Percentiles rank a stretch among this genome's conserved stretches.
Evolutionary conservation across 2,888 invertebrate species (phyloP).

Genomic region (Mythimna impura): DNA sequence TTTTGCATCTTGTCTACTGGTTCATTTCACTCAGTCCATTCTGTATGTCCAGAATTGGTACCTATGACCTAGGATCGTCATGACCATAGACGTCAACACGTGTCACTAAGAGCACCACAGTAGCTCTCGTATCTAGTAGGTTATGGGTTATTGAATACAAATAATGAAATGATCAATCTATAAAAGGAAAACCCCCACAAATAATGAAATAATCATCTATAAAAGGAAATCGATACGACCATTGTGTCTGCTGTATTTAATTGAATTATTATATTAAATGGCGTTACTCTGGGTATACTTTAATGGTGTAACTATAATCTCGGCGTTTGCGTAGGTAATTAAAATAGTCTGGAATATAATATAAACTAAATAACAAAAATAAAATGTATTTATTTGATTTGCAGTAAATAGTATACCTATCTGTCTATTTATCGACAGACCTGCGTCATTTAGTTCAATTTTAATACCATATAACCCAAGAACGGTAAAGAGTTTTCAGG

Average conservation of each 20-base stretch:
- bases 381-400: no score
- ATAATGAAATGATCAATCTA: slow-evolving; percentile 25
- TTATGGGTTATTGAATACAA: slow-evolving; percentile 40
- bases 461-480: no score
- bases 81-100: neutral
- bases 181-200: slow-evolving; percentile 43
- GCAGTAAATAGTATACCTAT: no score
- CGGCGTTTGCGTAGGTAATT: neutral
- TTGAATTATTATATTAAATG: slow-evolving; percentile 10
- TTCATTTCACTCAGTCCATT: neutral
- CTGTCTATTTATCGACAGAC: no score
- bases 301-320: neutral
- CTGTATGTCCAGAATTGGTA: neutral
- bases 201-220: slow-evolving; percentile 25
- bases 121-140: slow-evolving; percentile 1
- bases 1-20: neutral
- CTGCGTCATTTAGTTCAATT: no score
- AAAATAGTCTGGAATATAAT: neutral
- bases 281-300: neutral
- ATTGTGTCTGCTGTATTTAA: slow-evolving; percentile 17
- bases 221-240: slow-evolving; percentile 30
- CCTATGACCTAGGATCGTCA: slow-evolving; percentile 1
- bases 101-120: neutral
- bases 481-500: no score
- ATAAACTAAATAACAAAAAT: no score